Evolutionary conservation across 2,797 vertebrate species (phyloP).

Genomic region (Mionectes olivaceus): DNA sequence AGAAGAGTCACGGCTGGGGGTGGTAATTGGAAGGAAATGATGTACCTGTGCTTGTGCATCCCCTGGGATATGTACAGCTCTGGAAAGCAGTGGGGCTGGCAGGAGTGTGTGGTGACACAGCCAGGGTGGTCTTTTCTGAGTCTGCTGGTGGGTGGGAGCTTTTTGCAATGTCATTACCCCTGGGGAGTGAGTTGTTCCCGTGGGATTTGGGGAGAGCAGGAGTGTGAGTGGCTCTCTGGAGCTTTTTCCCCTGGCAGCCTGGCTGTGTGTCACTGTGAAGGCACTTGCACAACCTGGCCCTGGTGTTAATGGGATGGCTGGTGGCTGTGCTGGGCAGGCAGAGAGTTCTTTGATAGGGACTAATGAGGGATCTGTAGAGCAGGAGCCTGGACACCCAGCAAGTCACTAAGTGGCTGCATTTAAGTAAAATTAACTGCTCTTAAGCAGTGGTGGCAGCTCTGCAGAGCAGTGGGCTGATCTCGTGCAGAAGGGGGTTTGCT

Average conservation of each 20-base stretch:
- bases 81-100: neutral
- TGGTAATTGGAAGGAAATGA: fast-evolving
- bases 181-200: fast-evolving
- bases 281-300: neutral
- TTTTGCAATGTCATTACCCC: neutral
- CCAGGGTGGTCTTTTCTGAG: neutral
- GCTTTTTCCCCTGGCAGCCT: neutral
- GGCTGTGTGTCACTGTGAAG: fast-evolving
- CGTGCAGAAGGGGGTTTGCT: neutral
- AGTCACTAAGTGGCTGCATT: neutral
- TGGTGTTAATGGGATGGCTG: neutral
- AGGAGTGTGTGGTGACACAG: fast-evolving
- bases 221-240: neutral
- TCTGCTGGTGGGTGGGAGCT: neutral
- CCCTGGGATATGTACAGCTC: neutral
- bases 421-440: neutral
- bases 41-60: neutral
- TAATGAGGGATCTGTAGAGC: neutral
- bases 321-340: neutral
- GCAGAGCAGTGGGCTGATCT: neutral
- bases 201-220: neutral
- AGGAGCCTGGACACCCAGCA: neutral
- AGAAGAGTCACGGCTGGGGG: fast-evolving
- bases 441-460: neutral
- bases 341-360: neutral